phyloP scores from a whole-genome alignment of 2,113 vertebrate species.

The Henicopernis longicauda region DNA sequence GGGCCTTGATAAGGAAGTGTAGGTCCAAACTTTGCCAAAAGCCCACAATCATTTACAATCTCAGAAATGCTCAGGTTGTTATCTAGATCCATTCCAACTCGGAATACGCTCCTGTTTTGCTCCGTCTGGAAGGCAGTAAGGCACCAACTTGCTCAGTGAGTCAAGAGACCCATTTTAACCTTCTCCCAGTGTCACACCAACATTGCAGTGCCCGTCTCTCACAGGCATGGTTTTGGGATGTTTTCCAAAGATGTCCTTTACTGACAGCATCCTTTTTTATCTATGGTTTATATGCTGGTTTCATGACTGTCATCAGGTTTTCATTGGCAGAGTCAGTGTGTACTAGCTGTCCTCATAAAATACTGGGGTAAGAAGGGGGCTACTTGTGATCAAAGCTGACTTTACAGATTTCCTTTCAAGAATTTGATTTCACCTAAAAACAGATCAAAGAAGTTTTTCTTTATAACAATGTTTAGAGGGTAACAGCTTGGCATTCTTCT shows the following conservation, averaged over 20 bases:
- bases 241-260: background rate
- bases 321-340: background rate
- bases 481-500: background rate
- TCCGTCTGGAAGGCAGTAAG: background rate
- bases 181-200: background rate
- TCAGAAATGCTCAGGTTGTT: background rate
- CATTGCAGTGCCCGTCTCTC: background rate
- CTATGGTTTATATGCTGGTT: background rate
- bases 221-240: background rate
- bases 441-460: background rate
- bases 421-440: background rate
- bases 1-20: background rate
- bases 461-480: background rate
- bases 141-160: background rate
- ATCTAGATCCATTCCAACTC: background rate
- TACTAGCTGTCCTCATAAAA: background rate
- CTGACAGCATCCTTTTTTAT: background rate
- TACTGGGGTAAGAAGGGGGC: background rate
- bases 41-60: accelerated
- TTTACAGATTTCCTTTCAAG: background rate
- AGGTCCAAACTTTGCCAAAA: background rate
- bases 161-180: background rate
- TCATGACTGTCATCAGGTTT: background rate
- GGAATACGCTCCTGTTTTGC: accelerated
- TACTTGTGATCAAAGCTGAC: background rate